Conservation (phyloP, 2,797 vertebrate species). For the Staurois parvus region DNA sequence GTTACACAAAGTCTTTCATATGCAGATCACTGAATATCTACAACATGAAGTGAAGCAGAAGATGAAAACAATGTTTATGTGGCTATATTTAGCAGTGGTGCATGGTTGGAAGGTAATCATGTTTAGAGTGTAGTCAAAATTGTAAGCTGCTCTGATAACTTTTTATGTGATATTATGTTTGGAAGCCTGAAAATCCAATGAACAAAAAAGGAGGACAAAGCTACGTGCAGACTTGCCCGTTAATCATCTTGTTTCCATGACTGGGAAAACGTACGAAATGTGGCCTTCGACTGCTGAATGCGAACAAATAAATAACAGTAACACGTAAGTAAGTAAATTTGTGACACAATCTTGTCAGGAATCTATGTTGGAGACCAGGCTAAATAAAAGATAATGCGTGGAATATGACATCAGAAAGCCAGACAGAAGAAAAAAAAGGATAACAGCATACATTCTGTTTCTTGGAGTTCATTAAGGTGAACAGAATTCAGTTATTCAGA, state of each 20-base stretch:
- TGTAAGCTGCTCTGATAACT: slow-evolving; percentile 7
- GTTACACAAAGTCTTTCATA: background rate
- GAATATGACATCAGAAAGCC: slow-evolving; percentile 1
- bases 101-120: slow-evolving; percentile 25
- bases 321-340: background rate
- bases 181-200: background rate
- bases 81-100: slow-evolving; percentile 16
- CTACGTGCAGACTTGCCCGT: slow-evolving; percentile 15
- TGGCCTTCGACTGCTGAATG: background rate
- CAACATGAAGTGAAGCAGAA: slow-evolving; percentile 5
- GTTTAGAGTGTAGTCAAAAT: slow-evolving; percentile 24
- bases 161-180: slow-evolving; percentile 21
- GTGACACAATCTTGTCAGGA: slow-evolving; percentile 8
- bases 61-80: background rate
- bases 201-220: slow-evolving; percentile 8
- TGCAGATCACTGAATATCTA: background rate
- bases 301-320: background rate
- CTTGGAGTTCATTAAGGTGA: no score
- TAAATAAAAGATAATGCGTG: background rate
- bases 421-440: background rate
- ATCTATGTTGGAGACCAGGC: background rate
- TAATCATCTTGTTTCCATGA: background rate
- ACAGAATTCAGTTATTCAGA: no score
- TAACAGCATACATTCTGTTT: no score
- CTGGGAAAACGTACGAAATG: background rate